These are phyloP conservation scores for Ligdia adustata DNA, from an alignment of 2,888 invertebrate species.

Conservation along the genomic window DNA sequence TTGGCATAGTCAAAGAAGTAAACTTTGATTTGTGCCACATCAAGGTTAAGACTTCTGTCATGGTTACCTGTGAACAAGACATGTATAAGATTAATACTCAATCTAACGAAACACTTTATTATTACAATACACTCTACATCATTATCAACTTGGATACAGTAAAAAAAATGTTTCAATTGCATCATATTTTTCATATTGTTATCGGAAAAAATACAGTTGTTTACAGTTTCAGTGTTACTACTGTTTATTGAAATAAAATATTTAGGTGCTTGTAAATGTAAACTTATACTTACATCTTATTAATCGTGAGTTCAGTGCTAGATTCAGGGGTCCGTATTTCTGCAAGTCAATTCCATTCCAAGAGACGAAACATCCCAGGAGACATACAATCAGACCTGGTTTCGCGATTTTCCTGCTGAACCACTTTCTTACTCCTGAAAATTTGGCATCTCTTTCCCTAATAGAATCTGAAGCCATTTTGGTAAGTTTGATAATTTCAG, in stretches of 20 bases:
- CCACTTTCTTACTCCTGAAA: too few species aligned
- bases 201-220: too few species aligned
- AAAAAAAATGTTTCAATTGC: too few species aligned
- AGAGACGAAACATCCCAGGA: constrained; percentile 34
- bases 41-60: constrained; percentile 53
- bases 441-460: too few species aligned
- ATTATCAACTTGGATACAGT: too few species aligned
- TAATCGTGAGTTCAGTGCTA: constrained; percentile 57
- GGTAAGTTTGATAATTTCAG: not conserved
- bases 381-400: constrained; percentile 39
- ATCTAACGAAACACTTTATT: too few species aligned
- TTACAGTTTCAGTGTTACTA: too few species aligned
- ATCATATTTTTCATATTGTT: too few species aligned
- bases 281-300: constrained; percentile 76
- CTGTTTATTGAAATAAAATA: too few species aligned
- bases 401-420: constrained; percentile 23
- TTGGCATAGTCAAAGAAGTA: constrained; percentile 66
- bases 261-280: too few species aligned
- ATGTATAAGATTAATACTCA: too few species aligned
- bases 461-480: constrained; percentile 6
- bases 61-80: constrained; percentile 57
- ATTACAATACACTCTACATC: too few species aligned
- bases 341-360: constrained; percentile 64
- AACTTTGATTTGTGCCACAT: constrained; percentile 60
- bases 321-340: constrained; percentile 68